phyloP scores from a whole-genome alignment of 2,888 invertebrate species.

The Meandrusa payeni region DNA sequence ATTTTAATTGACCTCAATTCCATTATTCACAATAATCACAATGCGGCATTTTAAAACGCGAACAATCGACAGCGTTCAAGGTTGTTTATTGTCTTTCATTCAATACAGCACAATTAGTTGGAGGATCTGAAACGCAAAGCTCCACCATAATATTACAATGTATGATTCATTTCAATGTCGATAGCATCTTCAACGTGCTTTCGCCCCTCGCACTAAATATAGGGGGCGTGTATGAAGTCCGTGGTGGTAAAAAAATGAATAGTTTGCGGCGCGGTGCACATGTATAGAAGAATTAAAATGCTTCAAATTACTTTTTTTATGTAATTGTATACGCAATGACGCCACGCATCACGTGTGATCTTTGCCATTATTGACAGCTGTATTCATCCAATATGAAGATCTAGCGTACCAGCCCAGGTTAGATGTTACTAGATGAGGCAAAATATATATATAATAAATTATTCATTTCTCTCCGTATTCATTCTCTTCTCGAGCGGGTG shows the following conservation, averaged over 20 bases:
- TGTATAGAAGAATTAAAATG: slow-evolving; percentile 3
- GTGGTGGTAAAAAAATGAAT: slow-evolving; percentile 52
- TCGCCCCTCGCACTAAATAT: slow-evolving; percentile 49
- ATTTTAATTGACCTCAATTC: slow-evolving; percentile 21
- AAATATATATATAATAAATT: too few relatives aligned
- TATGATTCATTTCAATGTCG: slow-evolving; percentile 44
- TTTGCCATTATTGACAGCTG: too few relatives aligned
- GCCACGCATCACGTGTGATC: too few relatives aligned
- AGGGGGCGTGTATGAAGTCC: slow-evolving; percentile 50
- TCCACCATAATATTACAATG: slow-evolving; percentile 51
- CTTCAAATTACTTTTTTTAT: slow-evolving; percentile 1
- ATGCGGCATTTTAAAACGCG: slow-evolving; percentile 17
- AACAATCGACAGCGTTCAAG: slow-evolving; percentile 31
- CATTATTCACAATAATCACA: slow-evolving; percentile 19
- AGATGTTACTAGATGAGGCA: too few relatives aligned
- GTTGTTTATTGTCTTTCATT: slow-evolving; percentile 26
- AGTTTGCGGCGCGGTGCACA: slow-evolving; percentile 34
- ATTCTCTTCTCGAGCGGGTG: too few relatives aligned
- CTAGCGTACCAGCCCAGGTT: too few relatives aligned
- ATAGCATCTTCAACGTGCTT: slow-evolving; percentile 55
- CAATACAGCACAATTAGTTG: slow-evolving; percentile 53
- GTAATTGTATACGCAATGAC: too few relatives aligned
- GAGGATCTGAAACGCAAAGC: slow-evolving; percentile 50
- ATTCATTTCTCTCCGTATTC: too few relatives aligned
- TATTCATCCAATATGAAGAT: too few relatives aligned